Evolutionary conservation across 2,888 invertebrate species (phyloP).

Genomic region (Abscondita cerata): DNA sequence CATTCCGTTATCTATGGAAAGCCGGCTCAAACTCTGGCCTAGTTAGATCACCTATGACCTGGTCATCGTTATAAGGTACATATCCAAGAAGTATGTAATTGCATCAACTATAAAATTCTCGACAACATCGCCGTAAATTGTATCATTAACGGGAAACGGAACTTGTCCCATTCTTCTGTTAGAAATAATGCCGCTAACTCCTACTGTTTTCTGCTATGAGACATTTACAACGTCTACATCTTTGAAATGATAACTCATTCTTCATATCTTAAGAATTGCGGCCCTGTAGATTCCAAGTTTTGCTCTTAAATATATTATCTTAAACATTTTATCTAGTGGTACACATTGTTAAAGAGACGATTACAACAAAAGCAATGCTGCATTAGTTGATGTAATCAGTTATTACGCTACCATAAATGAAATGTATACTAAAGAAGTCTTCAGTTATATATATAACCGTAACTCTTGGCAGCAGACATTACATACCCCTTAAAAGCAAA

Average conservation of each 20-base stretch:
- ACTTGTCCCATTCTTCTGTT: constrained; percentile 19
- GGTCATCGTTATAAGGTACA: constrained; percentile 10
- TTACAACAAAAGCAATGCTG: background rate
- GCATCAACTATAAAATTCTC: constrained; percentile 12
- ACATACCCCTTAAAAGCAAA: too few species aligned
- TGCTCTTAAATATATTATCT: too few species aligned
- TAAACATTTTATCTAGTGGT: too few species aligned
- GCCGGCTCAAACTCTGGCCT: constrained; percentile 37
- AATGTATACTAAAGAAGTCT: background rate
- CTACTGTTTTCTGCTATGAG: constrained; percentile 13
- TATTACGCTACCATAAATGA: background rate
- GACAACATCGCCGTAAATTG: constrained; percentile 13
- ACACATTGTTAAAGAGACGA: background rate
- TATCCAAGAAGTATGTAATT: constrained; percentile 15
- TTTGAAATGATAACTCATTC: background rate
- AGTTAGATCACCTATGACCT: constrained; percentile 39
- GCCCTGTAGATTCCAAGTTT: too few species aligned
- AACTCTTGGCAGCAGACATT: too few species aligned
- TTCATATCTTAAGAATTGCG: background rate
- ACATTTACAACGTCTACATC: background rate
- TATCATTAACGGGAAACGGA: constrained; percentile 24
- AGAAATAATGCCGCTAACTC: constrained; percentile 16
- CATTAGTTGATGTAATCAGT: background rate
- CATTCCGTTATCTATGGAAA: constrained; percentile 23
- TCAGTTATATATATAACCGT: too few species aligned